Percentiles rank a stretch among this genome's conserved stretches.
Conservation (phyloP, 2,113 vertebrate genomes). For the Etia nguti region DNA sequence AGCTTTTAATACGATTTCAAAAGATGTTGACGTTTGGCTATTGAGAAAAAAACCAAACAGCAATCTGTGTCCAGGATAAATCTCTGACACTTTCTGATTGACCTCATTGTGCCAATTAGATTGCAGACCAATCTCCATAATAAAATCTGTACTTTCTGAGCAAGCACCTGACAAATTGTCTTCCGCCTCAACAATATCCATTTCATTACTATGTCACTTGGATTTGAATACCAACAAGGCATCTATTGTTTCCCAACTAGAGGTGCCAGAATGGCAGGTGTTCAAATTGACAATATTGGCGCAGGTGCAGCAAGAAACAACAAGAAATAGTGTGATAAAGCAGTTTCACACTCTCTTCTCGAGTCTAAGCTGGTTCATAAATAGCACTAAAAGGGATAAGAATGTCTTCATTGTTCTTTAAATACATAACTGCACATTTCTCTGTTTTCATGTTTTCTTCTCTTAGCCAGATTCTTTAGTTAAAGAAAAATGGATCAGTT, state of each 20-base stretch:
- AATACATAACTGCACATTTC: background rate
- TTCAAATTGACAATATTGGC: conserved; percentile 31
- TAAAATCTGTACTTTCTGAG: conserved; percentile 26
- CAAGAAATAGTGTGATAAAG: background rate
- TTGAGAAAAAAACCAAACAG: background rate
- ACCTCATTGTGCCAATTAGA: conserved; percentile 25
- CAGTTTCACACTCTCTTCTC: background rate
- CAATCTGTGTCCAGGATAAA: background rate
- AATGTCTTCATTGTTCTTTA: background rate
- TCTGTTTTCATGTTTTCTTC: background rate
- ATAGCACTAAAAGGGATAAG: background rate
- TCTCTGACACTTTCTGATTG: conserved; percentile 1
- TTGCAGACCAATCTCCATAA: conserved; percentile 27
- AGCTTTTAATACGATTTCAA: background rate
- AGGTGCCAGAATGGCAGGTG: conserved; percentile 35
- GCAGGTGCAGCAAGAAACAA: conserved; percentile 25
- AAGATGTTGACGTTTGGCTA: background rate
- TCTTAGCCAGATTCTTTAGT: background rate
- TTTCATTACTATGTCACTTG: conserved; percentile 32
- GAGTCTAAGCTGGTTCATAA: background rate
- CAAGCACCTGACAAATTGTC: conserved; percentile 33
- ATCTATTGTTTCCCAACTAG: conserved; percentile 8
- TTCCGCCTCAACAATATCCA: conserved; percentile 34
- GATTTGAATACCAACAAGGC: conserved; percentile 48
- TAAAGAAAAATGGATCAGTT: background rate